phyloP scores from a whole-genome alignment of 2,888 invertebrate species.

The Melieria crassipennis region DNA sequence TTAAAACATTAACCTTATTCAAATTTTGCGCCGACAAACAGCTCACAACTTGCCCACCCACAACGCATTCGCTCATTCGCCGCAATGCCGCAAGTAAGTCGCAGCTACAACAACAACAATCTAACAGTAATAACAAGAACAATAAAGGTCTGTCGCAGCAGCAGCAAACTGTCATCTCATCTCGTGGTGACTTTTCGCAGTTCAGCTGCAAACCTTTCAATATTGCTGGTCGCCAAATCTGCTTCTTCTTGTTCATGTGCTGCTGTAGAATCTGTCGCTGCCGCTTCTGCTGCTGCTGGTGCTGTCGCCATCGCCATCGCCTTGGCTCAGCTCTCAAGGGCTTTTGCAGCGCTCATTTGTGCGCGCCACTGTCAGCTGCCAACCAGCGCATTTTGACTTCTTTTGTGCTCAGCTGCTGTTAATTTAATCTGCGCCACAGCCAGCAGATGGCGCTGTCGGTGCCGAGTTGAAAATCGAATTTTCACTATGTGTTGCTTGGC shows the following conservation, averaged over 20 bases:
- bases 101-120: no score
- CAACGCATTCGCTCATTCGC: no score
- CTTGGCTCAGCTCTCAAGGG: conserved; percentile 35
- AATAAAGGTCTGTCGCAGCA: no score
- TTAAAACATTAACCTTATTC: background rate
- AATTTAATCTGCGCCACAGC: conserved; percentile 59
- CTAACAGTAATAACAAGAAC: no score
- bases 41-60: no score
- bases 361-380: no score
- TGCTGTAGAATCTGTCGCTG: background rate
- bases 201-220: conserved; percentile 47
- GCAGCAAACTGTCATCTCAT: background rate
- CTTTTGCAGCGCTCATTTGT: conserved; percentile 35
- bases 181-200: conserved; percentile 46
- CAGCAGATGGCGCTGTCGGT: conserved; percentile 61
- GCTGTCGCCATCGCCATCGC: conserved; percentile 4
- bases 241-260: no score
- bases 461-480: conserved; percentile 48
- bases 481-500: conserved; percentile 41
- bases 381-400: background rate
- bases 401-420: conserved; percentile 47
- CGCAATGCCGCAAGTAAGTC: no score
- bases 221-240: background rate
- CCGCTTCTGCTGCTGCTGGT: no score
- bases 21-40: no score